A percentile compares a stretch with the other conserved stretches of the same genome.
phyloP scores from a whole-genome alignment of 2,888 invertebrate species.

The Drosophila peninsularis region DNA sequence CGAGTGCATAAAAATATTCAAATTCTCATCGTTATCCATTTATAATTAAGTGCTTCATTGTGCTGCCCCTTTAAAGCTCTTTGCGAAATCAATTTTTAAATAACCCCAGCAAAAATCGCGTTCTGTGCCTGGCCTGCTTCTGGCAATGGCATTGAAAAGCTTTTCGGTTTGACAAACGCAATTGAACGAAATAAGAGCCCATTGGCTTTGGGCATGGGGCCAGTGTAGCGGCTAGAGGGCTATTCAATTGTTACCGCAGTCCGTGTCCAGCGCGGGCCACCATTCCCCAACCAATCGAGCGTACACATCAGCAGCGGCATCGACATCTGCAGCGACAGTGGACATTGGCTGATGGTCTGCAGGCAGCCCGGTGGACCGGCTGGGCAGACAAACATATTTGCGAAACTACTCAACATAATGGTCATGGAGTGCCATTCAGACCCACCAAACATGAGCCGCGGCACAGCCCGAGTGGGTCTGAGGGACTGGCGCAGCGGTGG shows the following conservation, averaged over 20 bases:
- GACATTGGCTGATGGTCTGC: slow-evolving; percentile 21
- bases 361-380: slow-evolving; percentile 9
- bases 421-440: slow-evolving; percentile 77
- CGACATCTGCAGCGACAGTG: slow-evolving; percentile 26
- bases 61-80: slow-evolving; percentile 37
- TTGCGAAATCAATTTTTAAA: slow-evolving; percentile 36
- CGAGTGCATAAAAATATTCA: background rate
- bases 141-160: slow-evolving; percentile 58
- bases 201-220: slow-evolving; percentile 34
- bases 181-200: slow-evolving; percentile 72
- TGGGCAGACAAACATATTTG: slow-evolving; percentile 69
- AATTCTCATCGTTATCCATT: slow-evolving; percentile 10
- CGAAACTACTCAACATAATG: slow-evolving; percentile 77
- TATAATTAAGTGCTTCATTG: slow-evolving; percentile 6
- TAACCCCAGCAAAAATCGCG: slow-evolving; percentile 12
- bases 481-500: slow-evolving; percentile 52
- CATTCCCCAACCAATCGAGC: slow-evolving; percentile 64
- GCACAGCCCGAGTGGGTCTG: slow-evolving; percentile 6
- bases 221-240: slow-evolving; percentile 23
- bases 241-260: slow-evolving; percentile 54
- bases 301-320: slow-evolving; percentile 36
- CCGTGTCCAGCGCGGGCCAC: slow-evolving; percentile 38
- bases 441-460: slow-evolving; percentile 61
- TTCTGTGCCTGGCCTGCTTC: slow-evolving; percentile 22
- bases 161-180: slow-evolving; percentile 68